Evolutionary conservation across 37 sponge, comb jelly and placozoan species (phyloP).

Genomic region (Amphimedon queenslandica): DNA sequence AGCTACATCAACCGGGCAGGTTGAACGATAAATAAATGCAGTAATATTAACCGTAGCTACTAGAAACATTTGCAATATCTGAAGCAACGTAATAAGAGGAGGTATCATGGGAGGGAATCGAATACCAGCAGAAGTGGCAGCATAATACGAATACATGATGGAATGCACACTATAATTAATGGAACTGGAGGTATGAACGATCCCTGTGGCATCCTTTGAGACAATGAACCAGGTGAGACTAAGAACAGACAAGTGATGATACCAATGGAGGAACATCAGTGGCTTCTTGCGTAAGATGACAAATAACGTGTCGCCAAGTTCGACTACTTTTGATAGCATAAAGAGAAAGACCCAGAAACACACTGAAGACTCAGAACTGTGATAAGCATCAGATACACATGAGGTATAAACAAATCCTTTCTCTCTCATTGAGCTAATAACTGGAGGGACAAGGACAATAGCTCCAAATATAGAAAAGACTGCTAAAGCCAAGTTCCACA

Average conservation of each 20-base stretch:
- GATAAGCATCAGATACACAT: no score
- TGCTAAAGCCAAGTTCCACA: no score
- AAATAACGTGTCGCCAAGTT: background rate
- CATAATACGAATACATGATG: slow-evolving; percentile 9
- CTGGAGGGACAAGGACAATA: no score
- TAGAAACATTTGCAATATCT: background rate
- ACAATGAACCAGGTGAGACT: background rate
- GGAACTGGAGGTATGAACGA: background rate
- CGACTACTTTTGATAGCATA: background rate
- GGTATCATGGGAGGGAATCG: background rate
- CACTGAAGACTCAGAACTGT: background rate
- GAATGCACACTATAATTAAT: background rate
- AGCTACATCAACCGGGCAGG: no score
- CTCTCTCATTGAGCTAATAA: no score
- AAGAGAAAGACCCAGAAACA: background rate
- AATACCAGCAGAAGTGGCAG: background rate
- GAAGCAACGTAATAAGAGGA: background rate
- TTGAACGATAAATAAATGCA: no score
- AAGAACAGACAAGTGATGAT: background rate
- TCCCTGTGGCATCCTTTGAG: background rate
- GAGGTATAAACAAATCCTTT: no score
- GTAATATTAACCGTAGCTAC: background rate
- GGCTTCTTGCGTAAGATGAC: background rate
- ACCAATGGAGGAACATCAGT: background rate
- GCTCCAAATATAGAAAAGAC: no score